Evolutionary conservation across 2,113 vertebrate genomes (phyloP).

Genomic region (Rhodinocichla rosea): DNA sequence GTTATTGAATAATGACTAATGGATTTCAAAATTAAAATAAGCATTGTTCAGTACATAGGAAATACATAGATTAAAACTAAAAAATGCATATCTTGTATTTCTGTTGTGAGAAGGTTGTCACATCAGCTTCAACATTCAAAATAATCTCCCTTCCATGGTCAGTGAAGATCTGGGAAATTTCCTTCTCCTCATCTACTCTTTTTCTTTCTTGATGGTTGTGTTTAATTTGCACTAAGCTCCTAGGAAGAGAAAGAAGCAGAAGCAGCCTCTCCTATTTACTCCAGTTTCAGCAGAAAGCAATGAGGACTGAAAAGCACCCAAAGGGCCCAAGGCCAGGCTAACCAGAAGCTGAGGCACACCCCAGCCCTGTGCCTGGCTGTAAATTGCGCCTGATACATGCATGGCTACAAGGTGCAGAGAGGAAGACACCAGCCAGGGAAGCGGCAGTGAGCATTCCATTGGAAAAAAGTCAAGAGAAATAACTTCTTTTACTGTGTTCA

Average conservation of each 20-base stretch:
- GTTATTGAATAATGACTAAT: neutral
- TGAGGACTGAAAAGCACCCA: neutral
- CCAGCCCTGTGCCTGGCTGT: neutral
- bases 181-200: neutral
- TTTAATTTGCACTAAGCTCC: neutral
- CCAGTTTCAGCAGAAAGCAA: neutral
- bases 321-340: neutral
- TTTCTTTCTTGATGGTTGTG: neutral
- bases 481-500: neutral
- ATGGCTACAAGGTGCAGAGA: neutral
- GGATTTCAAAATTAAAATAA: neutral
- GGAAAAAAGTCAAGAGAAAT: neutral
- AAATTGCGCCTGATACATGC: accelerated
- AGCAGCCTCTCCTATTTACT: neutral
- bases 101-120: neutral
- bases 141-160: neutral
- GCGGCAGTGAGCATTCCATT: neutral
- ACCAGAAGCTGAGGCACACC: neutral
- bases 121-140: neutral
- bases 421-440: neutral
- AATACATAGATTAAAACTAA: neutral
- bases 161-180: neutral
- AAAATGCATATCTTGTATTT: neutral
- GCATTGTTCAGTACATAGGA: neutral
- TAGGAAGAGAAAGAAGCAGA: neutral